Evolutionary conservation across 2,113 vertebrate genomes (phyloP).

Genomic region (Halcyon senegalensis): DNA sequence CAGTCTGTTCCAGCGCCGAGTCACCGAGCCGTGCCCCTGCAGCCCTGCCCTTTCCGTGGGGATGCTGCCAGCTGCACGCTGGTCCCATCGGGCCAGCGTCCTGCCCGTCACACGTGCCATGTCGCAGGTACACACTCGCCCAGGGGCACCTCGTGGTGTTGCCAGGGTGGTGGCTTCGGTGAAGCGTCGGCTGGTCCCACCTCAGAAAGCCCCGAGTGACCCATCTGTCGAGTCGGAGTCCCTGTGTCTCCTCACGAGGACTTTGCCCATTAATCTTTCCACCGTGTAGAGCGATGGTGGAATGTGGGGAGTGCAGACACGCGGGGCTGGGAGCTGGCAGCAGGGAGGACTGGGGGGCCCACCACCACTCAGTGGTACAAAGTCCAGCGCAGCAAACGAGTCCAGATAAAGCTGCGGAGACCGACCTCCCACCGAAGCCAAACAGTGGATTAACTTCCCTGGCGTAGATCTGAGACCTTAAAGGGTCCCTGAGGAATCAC

Average conservation of each 20-base stretch:
- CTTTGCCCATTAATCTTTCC: not conserved
- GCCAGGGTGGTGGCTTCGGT: not conserved
- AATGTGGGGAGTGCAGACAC: not conserved
- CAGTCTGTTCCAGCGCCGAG: not conserved
- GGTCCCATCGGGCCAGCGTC: not conserved
- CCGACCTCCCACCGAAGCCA: not conserved
- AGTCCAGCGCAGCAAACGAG: not conserved
- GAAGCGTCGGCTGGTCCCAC: not conserved
- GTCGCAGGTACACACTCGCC: not conserved
- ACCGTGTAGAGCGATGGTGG: not conserved
- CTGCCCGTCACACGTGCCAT: not conserved
- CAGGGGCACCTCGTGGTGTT: not conserved
- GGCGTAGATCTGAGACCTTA: not conserved
- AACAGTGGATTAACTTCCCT: not conserved
- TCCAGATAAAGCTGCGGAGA: not conserved
- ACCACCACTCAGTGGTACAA: not conserved
- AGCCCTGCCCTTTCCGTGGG: not conserved
- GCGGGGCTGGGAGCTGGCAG: not conserved
- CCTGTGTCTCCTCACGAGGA: not conserved
- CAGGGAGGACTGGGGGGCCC: not conserved
- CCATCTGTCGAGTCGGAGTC: not conserved
- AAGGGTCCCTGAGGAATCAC: not conserved
- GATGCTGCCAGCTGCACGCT: fast-evolving
- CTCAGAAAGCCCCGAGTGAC: not conserved
- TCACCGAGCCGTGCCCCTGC: not conserved